These are phyloP conservation scores for Oryctes rhinoceros DNA, from an alignment of 1,140 invertebrate genomes.

Conservation along the genomic window DNA sequence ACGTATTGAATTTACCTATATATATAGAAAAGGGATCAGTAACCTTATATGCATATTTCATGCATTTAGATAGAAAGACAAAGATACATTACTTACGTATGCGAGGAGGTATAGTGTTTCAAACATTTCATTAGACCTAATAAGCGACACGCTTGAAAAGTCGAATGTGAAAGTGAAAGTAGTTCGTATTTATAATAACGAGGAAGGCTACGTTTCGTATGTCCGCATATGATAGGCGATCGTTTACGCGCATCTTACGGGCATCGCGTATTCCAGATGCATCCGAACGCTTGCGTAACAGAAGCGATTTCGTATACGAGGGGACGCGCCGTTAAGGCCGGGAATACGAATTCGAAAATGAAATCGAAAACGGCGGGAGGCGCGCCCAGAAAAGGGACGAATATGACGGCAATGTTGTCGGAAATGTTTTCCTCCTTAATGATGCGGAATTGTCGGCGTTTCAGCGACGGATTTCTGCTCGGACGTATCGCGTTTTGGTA, in stretches of 20 bases:
- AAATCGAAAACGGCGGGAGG: background rate
- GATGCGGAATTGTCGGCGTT: background rate
- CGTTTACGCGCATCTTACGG: background rate
- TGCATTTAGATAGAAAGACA: slow-evolving; percentile 1
- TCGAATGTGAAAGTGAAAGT: slow-evolving; percentile 34
- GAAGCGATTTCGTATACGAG: background rate
- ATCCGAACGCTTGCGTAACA: background rate
- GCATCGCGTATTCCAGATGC: background rate
- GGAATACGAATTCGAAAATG: background rate
- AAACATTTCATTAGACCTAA: slow-evolving; percentile 27
- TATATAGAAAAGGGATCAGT: background rate
- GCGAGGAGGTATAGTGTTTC: background rate
- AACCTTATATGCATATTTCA: slow-evolving; percentile 16
- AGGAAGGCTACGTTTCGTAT: slow-evolving; percentile 31
- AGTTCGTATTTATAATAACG: slow-evolving; percentile 34
- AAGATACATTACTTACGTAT: slow-evolving; percentile 14
- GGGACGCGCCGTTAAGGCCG: background rate
- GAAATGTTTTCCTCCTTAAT: background rate
- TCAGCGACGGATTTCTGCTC: background rate
- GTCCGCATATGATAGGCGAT: background rate
- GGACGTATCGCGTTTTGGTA: background rate
- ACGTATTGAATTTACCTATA: background rate
- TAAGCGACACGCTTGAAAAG: slow-evolving; percentile 36
- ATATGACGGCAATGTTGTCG: background rate
- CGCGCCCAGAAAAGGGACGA: background rate